Evolutionary conservation across 2,113 vertebrate genomes (phyloP).

Genomic region (Tychaedon coryphoeus): DNA sequence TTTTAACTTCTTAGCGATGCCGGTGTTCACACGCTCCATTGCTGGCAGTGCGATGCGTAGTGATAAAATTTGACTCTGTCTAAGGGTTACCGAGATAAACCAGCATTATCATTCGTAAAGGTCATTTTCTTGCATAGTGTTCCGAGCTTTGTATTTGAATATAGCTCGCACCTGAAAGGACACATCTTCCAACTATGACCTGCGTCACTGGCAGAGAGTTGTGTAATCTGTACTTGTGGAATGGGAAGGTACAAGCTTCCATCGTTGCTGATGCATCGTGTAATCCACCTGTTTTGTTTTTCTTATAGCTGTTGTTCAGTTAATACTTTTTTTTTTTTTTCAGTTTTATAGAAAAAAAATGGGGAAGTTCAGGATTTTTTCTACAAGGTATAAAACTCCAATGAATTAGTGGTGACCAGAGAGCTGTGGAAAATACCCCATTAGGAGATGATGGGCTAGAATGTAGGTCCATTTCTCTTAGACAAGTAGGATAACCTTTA

Average conservation of each 20-base stretch:
- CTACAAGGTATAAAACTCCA: slow-evolving; percentile 60
- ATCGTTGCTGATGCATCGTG: slow-evolving; percentile 38
- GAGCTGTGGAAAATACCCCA: slow-evolving; percentile 43
- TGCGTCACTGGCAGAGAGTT: slow-evolving; percentile 62
- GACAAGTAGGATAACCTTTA: slow-evolving; percentile 67
- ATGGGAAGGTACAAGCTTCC: slow-evolving; percentile 47
- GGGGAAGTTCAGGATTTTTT: slow-evolving; percentile 36
- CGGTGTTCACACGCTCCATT: slow-evolving; percentile 41
- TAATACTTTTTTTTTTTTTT: background rate
- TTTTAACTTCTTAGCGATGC: slow-evolving; percentile 28
- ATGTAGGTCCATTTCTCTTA: slow-evolving; percentile 46
- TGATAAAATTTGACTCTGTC: slow-evolving; percentile 71
- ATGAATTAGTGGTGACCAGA: slow-evolving; percentile 25
- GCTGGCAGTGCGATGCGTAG: slow-evolving; percentile 40
- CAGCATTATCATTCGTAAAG: slow-evolving; percentile 42
- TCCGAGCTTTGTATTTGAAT: slow-evolving; percentile 34
- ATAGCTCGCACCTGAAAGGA: slow-evolving; percentile 35
- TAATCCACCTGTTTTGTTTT: background rate
- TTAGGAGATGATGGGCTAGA: slow-evolving; percentile 1
- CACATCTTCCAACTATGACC: slow-evolving; percentile 63
- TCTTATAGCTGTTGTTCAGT: slow-evolving; percentile 17
- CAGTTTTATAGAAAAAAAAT: background rate
- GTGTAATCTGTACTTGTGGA: slow-evolving; percentile 35
- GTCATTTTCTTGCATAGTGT: slow-evolving; percentile 26
- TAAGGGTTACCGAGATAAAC: slow-evolving; percentile 65